Percentiles rank a stretch among this genome's conserved stretches.
phyloP scores from a whole-genome alignment of 2,797 vertebrate genomes.

The Myotis planiceps region DNA sequence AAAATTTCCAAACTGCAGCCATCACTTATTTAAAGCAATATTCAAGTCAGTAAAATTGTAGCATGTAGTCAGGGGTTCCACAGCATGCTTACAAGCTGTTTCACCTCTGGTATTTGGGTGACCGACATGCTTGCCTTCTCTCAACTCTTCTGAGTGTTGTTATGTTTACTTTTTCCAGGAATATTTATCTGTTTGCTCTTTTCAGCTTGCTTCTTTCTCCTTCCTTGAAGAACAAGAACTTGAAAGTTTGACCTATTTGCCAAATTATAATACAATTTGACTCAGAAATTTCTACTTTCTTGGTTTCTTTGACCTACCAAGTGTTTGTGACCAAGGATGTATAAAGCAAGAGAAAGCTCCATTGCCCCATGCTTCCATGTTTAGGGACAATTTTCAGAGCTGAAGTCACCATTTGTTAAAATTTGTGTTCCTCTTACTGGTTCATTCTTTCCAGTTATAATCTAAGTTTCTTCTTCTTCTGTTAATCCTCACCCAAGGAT shows the following conservation, averaged over 20 bases:
- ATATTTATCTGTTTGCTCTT: neutral
- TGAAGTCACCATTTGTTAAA: neutral
- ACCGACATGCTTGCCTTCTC: neutral
- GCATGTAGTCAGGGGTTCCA: neutral
- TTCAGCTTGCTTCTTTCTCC: constrained; percentile 8
- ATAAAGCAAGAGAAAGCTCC: neutral
- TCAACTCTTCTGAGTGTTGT: neutral
- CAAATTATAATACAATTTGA: constrained; percentile 30
- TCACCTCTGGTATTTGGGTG: neutral
- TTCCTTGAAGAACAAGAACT: constrained; percentile 25
- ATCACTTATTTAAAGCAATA: neutral
- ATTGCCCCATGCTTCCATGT: neutral
- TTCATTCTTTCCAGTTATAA: constrained; percentile 10
- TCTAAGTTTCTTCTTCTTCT: neutral
- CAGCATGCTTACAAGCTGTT: neutral
- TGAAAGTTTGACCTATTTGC: neutral
- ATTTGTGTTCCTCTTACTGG: neutral
- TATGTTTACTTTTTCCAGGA: neutral
- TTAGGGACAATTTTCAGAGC: neutral
- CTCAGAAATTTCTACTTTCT: constrained; percentile 33
- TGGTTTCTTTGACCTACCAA: constrained; percentile 14
- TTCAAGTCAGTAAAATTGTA: neutral
- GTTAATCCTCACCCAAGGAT: too few relatives aligned
- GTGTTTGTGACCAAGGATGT: neutral
- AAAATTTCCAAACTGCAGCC: neutral